These are phyloP conservation scores for Drosophila paracracens DNA, from an alignment of 2,888 invertebrate genomes.

Conservation along the genomic window DNA sequence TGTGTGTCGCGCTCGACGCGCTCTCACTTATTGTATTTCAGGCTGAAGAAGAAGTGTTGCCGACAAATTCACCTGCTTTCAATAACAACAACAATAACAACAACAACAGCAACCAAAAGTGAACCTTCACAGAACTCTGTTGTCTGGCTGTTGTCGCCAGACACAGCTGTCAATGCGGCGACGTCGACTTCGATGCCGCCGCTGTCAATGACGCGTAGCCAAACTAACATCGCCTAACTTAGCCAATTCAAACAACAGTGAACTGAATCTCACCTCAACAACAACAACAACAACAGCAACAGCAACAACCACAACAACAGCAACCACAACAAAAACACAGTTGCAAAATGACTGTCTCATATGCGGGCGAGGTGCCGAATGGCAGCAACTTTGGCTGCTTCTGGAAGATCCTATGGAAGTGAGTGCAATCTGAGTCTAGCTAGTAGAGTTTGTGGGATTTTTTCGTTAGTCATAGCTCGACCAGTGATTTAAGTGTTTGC, in stretches of 20 bases:
- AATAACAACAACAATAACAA: slow-evolving; percentile 4
- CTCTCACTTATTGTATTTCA: slow-evolving; percentile 60
- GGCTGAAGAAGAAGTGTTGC: slow-evolving; percentile 46
- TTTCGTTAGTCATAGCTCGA: slow-evolving; percentile 35
- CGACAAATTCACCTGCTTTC: slow-evolving; percentile 49
- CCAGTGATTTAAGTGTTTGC: slow-evolving; percentile 43
- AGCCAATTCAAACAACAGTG: slow-evolving; percentile 41
- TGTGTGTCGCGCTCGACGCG: slow-evolving; percentile 43
- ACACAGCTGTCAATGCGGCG: slow-evolving; percentile 51
- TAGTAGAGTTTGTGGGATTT: slow-evolving; percentile 14
- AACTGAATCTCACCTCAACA: slow-evolving; percentile 13
- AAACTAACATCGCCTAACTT: slow-evolving; percentile 55
- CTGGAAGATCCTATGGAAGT: slow-evolving; percentile 95
- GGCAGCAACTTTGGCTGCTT: slow-evolving; percentile 97
- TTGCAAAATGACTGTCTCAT: slow-evolving; percentile 92
- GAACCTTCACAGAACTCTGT: slow-evolving; percentile 3
- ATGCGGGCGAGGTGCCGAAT: slow-evolving; percentile 95
- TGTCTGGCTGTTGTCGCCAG: slow-evolving; percentile 9
- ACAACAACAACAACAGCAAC: slow-evolving; percentile 19
- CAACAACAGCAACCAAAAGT: not conserved
- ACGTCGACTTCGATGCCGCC: slow-evolving; percentile 48
- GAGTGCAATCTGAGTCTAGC: slow-evolving; percentile 86
- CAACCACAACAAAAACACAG: slow-evolving; percentile 15
- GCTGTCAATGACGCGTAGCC: slow-evolving; percentile 67
- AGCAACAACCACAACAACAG: slow-evolving; percentile 2